Conservation (phyloP, 2,888 invertebrate species). For the Chrysomela aeneicollis region DNA sequence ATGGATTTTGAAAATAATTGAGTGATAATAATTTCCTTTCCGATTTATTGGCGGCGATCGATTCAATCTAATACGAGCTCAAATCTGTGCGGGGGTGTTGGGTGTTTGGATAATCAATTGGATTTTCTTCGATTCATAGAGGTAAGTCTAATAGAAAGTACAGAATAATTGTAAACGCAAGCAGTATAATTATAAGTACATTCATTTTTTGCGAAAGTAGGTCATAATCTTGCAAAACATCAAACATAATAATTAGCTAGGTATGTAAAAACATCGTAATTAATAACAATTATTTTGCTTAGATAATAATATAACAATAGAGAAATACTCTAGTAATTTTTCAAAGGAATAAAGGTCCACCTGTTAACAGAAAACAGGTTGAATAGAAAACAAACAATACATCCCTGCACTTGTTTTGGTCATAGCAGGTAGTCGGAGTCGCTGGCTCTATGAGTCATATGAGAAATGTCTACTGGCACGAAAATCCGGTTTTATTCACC, state of each 20-base stretch:
- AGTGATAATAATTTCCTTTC: not conserved
- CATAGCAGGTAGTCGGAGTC: not conserved
- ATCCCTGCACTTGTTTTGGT: not conserved
- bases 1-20: not conserved
- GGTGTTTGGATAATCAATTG: not conserved
- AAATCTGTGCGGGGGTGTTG: conserved; percentile 20
- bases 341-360: not conserved
- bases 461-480: not conserved
- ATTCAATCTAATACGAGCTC: not conserved
- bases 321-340: too few relatives aligned
- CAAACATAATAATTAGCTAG: conserved; percentile 22
- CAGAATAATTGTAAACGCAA: conserved; percentile 22
- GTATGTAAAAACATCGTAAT: conserved; percentile 6
- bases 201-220: conserved; percentile 31
- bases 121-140: not conserved
- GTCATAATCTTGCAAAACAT: conserved; percentile 31
- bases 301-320: not conserved
- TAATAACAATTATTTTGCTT: too few relatives aligned
- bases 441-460: not conserved
- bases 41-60: not conserved
- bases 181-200: conserved; percentile 20
- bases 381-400: not conserved
- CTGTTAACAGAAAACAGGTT: conserved; percentile 11
- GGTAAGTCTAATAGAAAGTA: conserved; percentile 6
- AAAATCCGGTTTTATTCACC: not conserved